Evolutionary conservation across 2,797 vertebrate species (phyloP), one percentile per base, ranked within the genome.

Genomic region (Apogon talboti): DNA sequence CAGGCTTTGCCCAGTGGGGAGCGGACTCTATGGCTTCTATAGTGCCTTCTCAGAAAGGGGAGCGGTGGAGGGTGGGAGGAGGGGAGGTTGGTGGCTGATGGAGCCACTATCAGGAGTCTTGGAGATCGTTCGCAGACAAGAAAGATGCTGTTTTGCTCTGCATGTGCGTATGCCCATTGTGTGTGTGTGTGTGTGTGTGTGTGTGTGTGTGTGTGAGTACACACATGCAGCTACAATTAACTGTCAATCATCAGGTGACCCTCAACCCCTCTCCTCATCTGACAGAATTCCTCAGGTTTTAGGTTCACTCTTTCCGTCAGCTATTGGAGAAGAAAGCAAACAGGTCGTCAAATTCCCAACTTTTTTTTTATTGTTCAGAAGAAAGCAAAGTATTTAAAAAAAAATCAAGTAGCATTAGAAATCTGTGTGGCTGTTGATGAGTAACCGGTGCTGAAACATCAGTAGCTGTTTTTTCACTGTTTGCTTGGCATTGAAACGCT

Each of bases 261-360:
- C 75, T 69, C 48, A 78, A 81, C 70, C 84, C 51, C 51, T 66
- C 66, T 68, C 77, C 66, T 74, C 73, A 41, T 64, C 47, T 11
- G 62, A 81, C 77, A 64, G 78, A 89, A 81, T 90, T 88, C 82
- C 85, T 81, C 74, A 69, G 78, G 85, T 89, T 88, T 85, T 81
- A 74, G 71, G 81, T 86, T 86, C 60, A 82, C 81, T 76, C 87
- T 82, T 88, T 81, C 71, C 76, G 70, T 33, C 40, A 47, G 64
- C 68, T 55, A 49, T 63, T 13, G 19, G 62, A 71, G 48, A 84
- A 78, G 46, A 61, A 86, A 78, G 79, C 79, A 81, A 89, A 90
- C 82, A 85, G 69, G 70, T 84, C 46, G 8, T 68, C 71, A 35
- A 11, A 66, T 72, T 78, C 79, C 51, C 49, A 14, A 65, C 45